Conservation (phyloP, 2,888 invertebrate genomes). For the Cheilosia variabilis region DNA sequence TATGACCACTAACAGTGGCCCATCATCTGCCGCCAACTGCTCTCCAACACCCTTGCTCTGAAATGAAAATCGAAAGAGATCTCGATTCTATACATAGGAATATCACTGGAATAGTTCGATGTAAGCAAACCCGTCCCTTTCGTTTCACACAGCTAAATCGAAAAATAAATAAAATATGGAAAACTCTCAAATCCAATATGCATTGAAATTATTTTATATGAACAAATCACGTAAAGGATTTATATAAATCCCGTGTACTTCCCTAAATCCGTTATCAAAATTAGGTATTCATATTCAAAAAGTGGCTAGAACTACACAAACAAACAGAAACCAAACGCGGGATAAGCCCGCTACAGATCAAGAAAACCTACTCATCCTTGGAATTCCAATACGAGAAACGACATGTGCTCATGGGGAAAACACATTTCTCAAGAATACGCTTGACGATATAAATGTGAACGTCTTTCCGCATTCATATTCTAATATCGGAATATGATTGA, state of each 20-base stretch:
- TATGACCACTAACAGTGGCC: too few relatives aligned
- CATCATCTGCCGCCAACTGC: too few relatives aligned
- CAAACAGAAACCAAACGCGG: slow-evolving; percentile 20
- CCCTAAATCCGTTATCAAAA: slow-evolving; percentile 62
- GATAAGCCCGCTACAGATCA: slow-evolving; percentile 63
- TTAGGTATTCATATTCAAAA: slow-evolving; percentile 67
- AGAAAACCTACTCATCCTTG: slow-evolving; percentile 52
- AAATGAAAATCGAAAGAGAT: too few relatives aligned
- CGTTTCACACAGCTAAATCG: not conserved
- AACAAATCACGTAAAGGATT: slow-evolving; percentile 64
- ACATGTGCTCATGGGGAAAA: slow-evolving; percentile 42
- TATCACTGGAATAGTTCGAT: too few relatives aligned
- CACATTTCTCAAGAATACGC: slow-evolving; percentile 69
- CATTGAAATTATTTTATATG: slow-evolving; percentile 53
- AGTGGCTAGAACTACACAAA: slow-evolving; percentile 48
- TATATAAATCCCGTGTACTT: slow-evolving; percentile 56
- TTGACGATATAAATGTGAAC: slow-evolving; percentile 67
- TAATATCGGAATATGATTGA: slow-evolving; percentile 70
- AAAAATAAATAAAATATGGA: slow-evolving; percentile 38
- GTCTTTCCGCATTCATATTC: slow-evolving; percentile 64
- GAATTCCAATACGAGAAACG: slow-evolving; percentile 53
- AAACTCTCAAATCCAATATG: slow-evolving; percentile 64
- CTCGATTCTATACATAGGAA: too few relatives aligned
- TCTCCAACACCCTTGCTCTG: too few relatives aligned
- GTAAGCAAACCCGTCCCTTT: too few relatives aligned